Evolutionary conservation across 2,797 vertebrate species (phyloP), one percentile per base, ranked within the genome.

Genomic region (Huso huso): DNA sequence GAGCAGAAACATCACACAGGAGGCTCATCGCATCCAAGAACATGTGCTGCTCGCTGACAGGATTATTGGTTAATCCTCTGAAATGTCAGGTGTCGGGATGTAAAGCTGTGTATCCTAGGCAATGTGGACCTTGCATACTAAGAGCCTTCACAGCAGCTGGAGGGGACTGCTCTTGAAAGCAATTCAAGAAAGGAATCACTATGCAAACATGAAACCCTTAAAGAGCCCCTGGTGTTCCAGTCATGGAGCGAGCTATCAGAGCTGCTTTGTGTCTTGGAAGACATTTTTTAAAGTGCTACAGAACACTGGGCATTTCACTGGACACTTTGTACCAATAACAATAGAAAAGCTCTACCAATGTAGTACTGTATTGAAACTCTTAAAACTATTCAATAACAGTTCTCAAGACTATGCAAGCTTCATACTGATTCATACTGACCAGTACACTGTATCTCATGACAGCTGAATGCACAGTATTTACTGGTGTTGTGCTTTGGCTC

Each of bases 81-180:
- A 67, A 64, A 63, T 64, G 48, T 62, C 65, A 67, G 69, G 53
- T 63, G 23, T 49, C 53, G 13, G 53, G 57, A 66, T 59, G 55
- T 48, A 58, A 66, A 70, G 61, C 64, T 62, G 60, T 12, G 60
- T 62, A 70, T 66, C 60, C 69, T 57, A 62, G 64, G 51, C 50
- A 64, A 70, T 23, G 18, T 23, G 13, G 65, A 9, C 58, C 58
- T 66, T 66, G 69, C 51, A 63, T 61, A 18, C 11, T 13, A 63
- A 64, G 63, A 57, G 18, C 65, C 61, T 52, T 13, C 5, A 10
- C n/a, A 23, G 51, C 61, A 63, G 11, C 49, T 37, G 51, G 61
- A 63, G 64, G 64, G 65, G 53, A 62, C 51, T 50, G 61, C 55
- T 61, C 65, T 70, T 67, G 61, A 67, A 70, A 60, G 55, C 37